A percentile compares a stretch with the other conserved stretches of the same genome.
phyloP scores from a whole-genome alignment of 2,888 invertebrate species.

The Lacanobia oleracea region DNA sequence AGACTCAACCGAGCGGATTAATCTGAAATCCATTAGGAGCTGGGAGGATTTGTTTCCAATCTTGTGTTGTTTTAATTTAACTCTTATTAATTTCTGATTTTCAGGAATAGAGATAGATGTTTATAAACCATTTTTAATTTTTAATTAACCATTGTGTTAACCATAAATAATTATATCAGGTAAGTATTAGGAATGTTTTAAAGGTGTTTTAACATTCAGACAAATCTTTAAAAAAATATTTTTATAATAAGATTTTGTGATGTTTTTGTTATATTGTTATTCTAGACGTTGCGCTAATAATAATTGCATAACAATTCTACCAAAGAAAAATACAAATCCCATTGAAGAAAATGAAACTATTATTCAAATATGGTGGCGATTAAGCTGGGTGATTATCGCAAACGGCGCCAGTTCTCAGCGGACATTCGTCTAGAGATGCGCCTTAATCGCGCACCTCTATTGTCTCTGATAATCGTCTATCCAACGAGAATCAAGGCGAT shows the following conservation, averaged over 20 bases:
- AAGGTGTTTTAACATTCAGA: too few relatives aligned
- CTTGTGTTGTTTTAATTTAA: conserved; percentile 20
- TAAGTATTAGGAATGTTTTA: too few relatives aligned
- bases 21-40: conserved; percentile 54
- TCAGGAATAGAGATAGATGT: not conserved
- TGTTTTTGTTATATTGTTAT: too few relatives aligned
- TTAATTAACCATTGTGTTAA: too few relatives aligned
- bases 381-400: conserved; percentile 56
- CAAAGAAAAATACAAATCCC: not conserved
- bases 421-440: conserved; percentile 63
- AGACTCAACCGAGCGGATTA: conserved; percentile 30
- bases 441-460: conserved; percentile 71
- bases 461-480: conserved; percentile 69
- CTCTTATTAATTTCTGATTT: conserved; percentile 5
- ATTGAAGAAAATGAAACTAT: conserved; percentile 47
- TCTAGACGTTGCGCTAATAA: not conserved
- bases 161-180: too few relatives aligned
- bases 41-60: conserved; percentile 50
- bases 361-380: conserved; percentile 57
- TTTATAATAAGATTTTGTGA: too few relatives aligned
- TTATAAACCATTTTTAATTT: not conserved
- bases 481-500: conserved; percentile 59
- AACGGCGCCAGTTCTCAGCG: conserved; percentile 42
- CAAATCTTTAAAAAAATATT: too few relatives aligned
- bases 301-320: too few relatives aligned